Conservation (phyloP, 2,113 vertebrate species). For the Psilopsiagon aymara region DNA sequence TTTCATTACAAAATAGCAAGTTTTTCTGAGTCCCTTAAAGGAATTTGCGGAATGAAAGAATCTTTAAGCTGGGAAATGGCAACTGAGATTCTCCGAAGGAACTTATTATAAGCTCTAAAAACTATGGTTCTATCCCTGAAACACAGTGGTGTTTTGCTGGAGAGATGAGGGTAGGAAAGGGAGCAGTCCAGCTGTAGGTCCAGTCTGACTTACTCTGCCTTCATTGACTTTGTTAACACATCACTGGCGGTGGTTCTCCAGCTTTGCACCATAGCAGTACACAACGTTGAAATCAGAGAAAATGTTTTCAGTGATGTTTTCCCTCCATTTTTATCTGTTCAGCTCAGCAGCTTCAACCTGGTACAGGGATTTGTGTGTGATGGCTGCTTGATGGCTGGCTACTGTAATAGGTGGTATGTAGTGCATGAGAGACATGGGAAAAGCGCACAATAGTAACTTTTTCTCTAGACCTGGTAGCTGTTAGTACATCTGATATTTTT, state of each 20-base stretch:
- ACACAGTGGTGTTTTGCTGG: background rate
- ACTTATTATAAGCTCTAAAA: background rate
- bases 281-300: background rate
- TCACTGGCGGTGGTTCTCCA: background rate
- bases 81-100: background rate
- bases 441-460: background rate
- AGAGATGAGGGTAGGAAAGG: background rate
- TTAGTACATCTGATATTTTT: background rate
- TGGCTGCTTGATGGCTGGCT: background rate
- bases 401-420: background rate
- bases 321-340: background rate
- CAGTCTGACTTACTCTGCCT: background rate
- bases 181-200: background rate
- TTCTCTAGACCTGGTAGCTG: background rate
- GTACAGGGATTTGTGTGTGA: background rate
- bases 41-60: background rate
- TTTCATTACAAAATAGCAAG: background rate
- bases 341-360: background rate
- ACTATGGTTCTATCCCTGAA: background rate
- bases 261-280: background rate
- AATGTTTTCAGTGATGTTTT: background rate
- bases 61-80: background rate
- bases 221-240: background rate
- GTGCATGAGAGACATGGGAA: background rate
- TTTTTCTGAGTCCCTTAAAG: background rate